Evolutionary conservation across 2,888 invertebrate species (phyloP), one percentile per base, ranked within the genome.

Genomic region (Diloba caeruleocephala): DNA sequence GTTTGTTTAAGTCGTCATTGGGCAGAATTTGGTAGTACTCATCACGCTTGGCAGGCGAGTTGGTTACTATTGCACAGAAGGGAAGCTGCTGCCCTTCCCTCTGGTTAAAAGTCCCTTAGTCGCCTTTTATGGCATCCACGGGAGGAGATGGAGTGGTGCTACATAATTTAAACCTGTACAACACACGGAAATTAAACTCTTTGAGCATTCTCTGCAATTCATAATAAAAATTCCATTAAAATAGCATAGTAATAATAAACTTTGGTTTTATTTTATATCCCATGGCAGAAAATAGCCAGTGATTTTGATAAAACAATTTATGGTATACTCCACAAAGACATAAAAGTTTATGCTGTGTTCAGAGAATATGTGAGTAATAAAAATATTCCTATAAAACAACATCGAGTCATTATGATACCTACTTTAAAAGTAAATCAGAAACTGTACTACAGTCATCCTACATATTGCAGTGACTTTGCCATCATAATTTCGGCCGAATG

Each of bases 281-380:
- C 12, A 23, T 32, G 14, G 23, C 5, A 34, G 23, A 34, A 36
- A 14, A 53, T 41, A 34, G 13, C 7, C 13, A 54, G 23, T 43
- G 41, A 53, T 68, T 69, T 52, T 54, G 14, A 56, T 67, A 51
- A 38, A 56, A 53, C 36, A 53, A 49, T 61, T 56, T 61, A 66
- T 44, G 13, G 38, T 23, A 28, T 37, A 53, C 17, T 7, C 29
- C 49, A 57, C 53, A 46, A 25, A 39, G 5, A 28, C 46, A 45
- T 70, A 52, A 70, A 57, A 55, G 6, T 50, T 57, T 46, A 61
- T 29, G 34, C 4, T 25, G 26, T 46, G 23, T 65, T 37, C 38
- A 21, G 28, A 55, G 28, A 53, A 55, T 56, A 59, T 48, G 38
- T 32, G 45, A 28, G 19, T 57, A 52, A 57, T 65, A 68, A 61